Evolutionary conservation across 2,888 invertebrate species (phyloP).

Genomic region (Scaptomyza caliginosa): DNA sequence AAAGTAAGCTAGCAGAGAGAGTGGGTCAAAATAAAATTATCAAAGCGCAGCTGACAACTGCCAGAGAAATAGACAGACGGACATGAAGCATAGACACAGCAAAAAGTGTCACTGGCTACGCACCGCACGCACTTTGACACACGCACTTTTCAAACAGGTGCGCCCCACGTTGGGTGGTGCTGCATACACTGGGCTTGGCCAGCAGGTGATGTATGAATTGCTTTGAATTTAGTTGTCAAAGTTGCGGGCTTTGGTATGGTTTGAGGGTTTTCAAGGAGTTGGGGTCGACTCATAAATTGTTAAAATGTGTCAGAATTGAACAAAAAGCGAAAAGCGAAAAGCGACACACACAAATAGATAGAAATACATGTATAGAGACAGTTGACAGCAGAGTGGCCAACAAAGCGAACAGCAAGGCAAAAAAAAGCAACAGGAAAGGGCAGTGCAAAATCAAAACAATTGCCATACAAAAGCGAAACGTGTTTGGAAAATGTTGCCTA

Average conservation of each 20-base stretch:
- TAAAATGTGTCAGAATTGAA: slow-evolving; percentile 71
- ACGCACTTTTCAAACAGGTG: slow-evolving; percentile 74
- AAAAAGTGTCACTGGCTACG: slow-evolving; percentile 59
- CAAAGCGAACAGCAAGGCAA: slow-evolving; percentile 45
- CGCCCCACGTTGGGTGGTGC: slow-evolving; percentile 22
- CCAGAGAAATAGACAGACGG: slow-evolving; percentile 59
- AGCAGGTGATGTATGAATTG: slow-evolving; percentile 77
- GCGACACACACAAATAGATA: slow-evolving; percentile 27
- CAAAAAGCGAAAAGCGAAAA: slow-evolving; percentile 61
- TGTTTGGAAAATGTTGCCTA: slow-evolving; percentile 40
- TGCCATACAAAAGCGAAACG: slow-evolving; percentile 55
- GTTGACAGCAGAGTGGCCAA: slow-evolving; percentile 60
- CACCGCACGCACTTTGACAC: slow-evolving; percentile 80
- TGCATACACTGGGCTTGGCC: slow-evolving; percentile 8
- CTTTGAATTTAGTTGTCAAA: slow-evolving; percentile 83
- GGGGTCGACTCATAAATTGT: slow-evolving; percentile 76
- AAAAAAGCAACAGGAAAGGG: slow-evolving; percentile 55
- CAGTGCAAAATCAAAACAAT: slow-evolving; percentile 63
- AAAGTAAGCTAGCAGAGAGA: slow-evolving; percentile 38
- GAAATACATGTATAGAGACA: slow-evolving; percentile 16
- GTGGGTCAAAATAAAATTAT: slow-evolving; percentile 72
- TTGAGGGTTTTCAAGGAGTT: slow-evolving; percentile 13
- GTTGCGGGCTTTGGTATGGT: slow-evolving; percentile 26
- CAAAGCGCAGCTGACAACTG: slow-evolving; percentile 75
- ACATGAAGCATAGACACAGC: slow-evolving; percentile 38